phyloP scores from a whole-genome alignment of 2,797 vertebrate genomes.

The Monodelphis domestica region DNA sequence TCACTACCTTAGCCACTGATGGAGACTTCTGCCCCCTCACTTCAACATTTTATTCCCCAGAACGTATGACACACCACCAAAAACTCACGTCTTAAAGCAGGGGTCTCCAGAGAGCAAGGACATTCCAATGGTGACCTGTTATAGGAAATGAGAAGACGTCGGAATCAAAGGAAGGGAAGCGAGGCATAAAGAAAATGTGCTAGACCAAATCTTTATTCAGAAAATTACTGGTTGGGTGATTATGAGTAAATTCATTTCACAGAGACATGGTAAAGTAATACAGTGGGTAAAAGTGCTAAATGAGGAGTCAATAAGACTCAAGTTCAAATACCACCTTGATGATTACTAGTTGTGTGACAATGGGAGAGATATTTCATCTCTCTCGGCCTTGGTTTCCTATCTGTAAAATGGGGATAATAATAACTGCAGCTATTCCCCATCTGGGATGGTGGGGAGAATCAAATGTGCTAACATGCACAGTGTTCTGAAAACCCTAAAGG shows the following conservation, averaged over 20 bases:
- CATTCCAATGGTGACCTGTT: slow-evolving; percentile 96
- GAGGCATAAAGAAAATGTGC: background rate
- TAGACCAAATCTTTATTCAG: background rate
- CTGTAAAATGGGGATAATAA: background rate
- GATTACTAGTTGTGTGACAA: background rate
- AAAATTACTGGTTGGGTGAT: background rate
- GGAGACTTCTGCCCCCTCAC: background rate
- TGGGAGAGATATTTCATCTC: background rate
- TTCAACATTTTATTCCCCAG: background rate
- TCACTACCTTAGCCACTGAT: background rate
- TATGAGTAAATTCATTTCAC: background rate
- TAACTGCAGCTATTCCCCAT: background rate
- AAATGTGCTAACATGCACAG: background rate
- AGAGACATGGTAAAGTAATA: background rate
- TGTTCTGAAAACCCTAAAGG: background rate
- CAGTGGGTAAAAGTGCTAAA: too few species aligned
- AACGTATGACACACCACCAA: background rate
- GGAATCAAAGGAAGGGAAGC: background rate
- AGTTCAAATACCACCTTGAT: background rate
- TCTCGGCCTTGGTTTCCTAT: background rate
- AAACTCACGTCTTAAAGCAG: slow-evolving; percentile 98
- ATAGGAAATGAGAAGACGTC: background rate
- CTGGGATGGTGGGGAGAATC: background rate
- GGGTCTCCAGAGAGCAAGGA: slow-evolving; percentile 96
- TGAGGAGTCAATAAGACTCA: too few species aligned